Conservation (phyloP, 2,113 vertebrate species). For the Bubo scandiacus region DNA sequence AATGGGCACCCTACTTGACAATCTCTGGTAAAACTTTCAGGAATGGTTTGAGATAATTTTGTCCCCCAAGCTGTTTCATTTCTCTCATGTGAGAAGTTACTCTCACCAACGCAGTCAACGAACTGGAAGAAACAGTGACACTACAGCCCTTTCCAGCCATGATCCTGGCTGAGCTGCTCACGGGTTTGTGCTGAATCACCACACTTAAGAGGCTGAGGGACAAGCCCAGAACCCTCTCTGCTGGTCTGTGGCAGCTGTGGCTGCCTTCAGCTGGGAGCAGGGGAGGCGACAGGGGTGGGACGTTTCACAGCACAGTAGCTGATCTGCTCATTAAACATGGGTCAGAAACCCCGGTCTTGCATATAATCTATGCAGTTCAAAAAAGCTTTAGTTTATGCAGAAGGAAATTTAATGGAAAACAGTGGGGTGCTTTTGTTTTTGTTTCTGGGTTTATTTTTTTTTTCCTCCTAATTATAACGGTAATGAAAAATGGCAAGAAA, state of each 20-base stretch:
- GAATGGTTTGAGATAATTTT: not conserved
- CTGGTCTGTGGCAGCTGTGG: not conserved
- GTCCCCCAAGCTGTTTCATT: not conserved
- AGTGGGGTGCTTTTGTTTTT: not conserved
- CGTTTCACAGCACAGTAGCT: not conserved
- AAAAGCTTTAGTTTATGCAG: not conserved
- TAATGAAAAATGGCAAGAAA: not conserved
- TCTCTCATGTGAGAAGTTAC: not conserved
- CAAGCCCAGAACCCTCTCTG: not conserved
- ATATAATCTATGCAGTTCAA: not conserved
- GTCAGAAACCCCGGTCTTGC: not conserved
- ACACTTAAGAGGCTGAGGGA: accelerated
- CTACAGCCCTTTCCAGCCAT: not conserved
- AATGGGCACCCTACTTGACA: not conserved
- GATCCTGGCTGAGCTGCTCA: not conserved
- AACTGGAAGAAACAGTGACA: not conserved
- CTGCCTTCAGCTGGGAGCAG: not conserved
- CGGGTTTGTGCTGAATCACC: not conserved
- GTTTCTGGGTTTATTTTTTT: not conserved
- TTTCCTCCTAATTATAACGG: not conserved
- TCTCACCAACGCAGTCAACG: not conserved
- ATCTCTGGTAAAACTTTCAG: not conserved
- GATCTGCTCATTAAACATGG: not conserved
- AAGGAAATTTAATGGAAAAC: not conserved
- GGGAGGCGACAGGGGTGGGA: not conserved